These are phyloP conservation scores for Odontophorus gujanensis DNA, from an alignment of 2,113 vertebrate species.

Conservation along the genomic window DNA sequence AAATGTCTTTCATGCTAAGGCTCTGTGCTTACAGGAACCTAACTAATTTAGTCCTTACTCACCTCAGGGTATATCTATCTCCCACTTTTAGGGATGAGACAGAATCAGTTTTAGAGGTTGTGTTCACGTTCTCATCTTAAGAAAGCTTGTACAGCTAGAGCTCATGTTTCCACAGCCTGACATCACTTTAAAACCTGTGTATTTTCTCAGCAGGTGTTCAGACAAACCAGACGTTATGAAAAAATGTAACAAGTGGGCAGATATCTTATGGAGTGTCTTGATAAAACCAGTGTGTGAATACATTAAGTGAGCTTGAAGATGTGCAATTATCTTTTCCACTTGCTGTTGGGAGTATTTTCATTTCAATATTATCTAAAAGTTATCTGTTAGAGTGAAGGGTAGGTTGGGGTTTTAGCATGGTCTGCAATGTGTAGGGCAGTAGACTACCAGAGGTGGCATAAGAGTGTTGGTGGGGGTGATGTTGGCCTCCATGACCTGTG, in stretches of 20 bases:
- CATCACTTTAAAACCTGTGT: neutral
- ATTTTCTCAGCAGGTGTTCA: constrained; percentile 14
- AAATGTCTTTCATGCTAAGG: neutral
- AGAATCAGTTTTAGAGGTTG: neutral
- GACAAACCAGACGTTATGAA: neutral
- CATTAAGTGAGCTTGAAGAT: neutral
- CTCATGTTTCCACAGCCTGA: constrained; percentile 4
- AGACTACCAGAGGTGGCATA: neutral
- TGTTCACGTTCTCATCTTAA: neutral
- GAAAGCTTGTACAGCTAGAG: neutral
- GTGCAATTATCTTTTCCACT: neutral
- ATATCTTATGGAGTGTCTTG: neutral
- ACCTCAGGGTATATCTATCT: neutral
- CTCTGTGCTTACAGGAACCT: neutral
- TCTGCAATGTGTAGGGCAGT: neutral
- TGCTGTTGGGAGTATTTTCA: neutral
- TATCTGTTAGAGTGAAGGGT: neutral
- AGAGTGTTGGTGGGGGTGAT: neutral
- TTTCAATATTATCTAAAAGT: neutral
- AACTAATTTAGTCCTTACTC: neutral
- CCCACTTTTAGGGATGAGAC: neutral
- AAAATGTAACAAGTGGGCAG: neutral
- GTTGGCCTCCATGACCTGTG: accelerated
- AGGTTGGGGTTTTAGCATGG: neutral
- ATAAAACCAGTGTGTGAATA: neutral